Evolutionary conservation across 2,888 invertebrate genomes (phyloP).

Genomic region (Phasia obesa): DNA sequence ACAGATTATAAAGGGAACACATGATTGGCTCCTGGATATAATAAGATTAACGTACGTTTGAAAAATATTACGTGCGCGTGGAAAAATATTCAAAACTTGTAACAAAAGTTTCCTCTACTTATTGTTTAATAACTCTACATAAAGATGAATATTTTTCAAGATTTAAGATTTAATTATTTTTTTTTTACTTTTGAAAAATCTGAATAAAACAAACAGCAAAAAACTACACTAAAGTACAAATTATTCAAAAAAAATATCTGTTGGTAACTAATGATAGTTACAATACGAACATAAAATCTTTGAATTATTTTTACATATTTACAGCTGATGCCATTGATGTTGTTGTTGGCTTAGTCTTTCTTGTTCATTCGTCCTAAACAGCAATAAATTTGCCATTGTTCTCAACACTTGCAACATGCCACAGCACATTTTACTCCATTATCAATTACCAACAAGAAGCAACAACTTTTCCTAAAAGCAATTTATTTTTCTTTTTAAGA

Average conservation of each 20-base stretch:
- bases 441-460: constrained; percentile 43
- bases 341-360: not conserved
- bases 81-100: not conserved
- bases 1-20: too few relatives aligned
- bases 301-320: constrained; percentile 54
- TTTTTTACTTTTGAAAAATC: too few relatives aligned
- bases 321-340: constrained; percentile 60
- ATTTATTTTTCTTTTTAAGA: constrained; percentile 46
- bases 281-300: constrained; percentile 52
- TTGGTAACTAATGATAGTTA: constrained; percentile 57
- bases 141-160: too few relatives aligned
- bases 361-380: not conserved
- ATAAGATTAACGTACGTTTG: too few relatives aligned
- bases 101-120: too few relatives aligned
- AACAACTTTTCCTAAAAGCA: constrained; percentile 57
- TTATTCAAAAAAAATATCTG: constrained; percentile 32
- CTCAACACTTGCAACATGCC: constrained; percentile 12
- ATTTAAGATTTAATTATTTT: too few relatives aligned
- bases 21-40: too few relatives aligned
- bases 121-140: too few relatives aligned
- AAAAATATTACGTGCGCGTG: too few relatives aligned
- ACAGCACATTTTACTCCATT: constrained; percentile 26
- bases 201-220: constrained; percentile 4
- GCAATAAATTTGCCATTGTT: constrained; percentile 14
- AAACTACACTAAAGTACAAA: constrained; percentile 27